Evolutionary conservation across 2,797 vertebrate genomes (phyloP), one percentile per base, ranked within the genome.

Genomic region (Tangara arthus): DNA sequence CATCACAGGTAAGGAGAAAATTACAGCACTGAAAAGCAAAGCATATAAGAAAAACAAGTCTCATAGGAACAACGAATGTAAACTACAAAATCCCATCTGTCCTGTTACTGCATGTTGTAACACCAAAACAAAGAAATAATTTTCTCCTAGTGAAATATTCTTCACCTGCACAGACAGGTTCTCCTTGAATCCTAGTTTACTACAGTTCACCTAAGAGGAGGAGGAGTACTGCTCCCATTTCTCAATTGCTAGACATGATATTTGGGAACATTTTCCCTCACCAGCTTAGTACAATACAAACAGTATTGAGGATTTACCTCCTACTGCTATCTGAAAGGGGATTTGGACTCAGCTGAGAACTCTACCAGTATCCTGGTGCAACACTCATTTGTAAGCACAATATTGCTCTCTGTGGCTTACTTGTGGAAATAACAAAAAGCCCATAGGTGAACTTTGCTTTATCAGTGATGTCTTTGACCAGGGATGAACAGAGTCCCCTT

Each of bases 121-220:
- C 7, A 13, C 3, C 23, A 39, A 87, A 77, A 76, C 2, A 2
- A 87, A 89, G n/a, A 80, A 85, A 70, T 32, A 0, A 6, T 72
- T 73, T 93, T 82, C 32, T 71, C 8, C 28, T 42, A 49, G 49
- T 61, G 64, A 91, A 68, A 92, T 91, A 56, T 52, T 89, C 39
- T 82, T 57, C 19, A 79, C 81, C 55, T 90, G 82, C 60, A 92
- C 87, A 80, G 75, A 82, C 91, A 89, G 34, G 89, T 91, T 89
- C 32, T 46, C 69, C 50, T 82, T 81, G 41, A 87, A 81, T 71
- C 34, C 3, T 3, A 17, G 63, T 89, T 96, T 82, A 80, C 46
- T 73, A 41, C 34, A 50, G 50, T 30, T 82, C 11, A 7, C 39
- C 60, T 46, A n/a, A 68, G 61, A 92, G 59, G 35, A 84, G 41